Base-by-base conservation (phyloP, 2,888 invertebrate species). In the Therioaphis trifolii region DNA sequence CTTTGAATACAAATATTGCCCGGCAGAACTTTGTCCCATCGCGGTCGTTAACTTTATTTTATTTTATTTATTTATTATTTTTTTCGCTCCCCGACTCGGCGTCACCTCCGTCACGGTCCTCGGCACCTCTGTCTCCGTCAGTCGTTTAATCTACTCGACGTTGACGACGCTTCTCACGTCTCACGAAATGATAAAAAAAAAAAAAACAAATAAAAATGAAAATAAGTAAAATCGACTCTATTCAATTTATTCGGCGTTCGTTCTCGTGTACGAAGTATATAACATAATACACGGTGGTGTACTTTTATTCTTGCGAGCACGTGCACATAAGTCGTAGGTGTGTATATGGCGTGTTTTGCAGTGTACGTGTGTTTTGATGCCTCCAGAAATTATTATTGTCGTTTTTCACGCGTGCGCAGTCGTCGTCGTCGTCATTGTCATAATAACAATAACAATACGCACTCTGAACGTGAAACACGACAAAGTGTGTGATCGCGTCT, bases 1-100 rank as follows among this genome's bases (percentile, higher is more conserved):
- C 63, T 63, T 72, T 82, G 82, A 82, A 82, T 82, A 82, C 82
- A 82, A 82, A 82, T 58, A 58, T 82, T 74, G 52, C 82, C 63
- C 72, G 18, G 40, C 49, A 49, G 74, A 82, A 74, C 82, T 74
- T 74, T 66, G 82, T 82, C 74, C 80, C 80, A 29, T 61, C 72
- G 72, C 80, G 80, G 72, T 49, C 82, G 82, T 82, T 74, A 82
- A 82, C 72, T 82, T 61, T 80, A 40, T 40, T 78, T 12, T 68
- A 35, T 78, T 43, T 21, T 76, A 40, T 58, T 52, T 75, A 49
- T 58, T 55, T 58, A 5, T 40, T 55, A 24, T 63, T 58, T 75
- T 75, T 77, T 72, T 72, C 29, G 72, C n/a, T 46, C 21, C 49
- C 15, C 76, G 14, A 43, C 78, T 35, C 7, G 0, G 5, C 15